Percentiles rank a stretch among this genome's conserved stretches.
Conservation (phyloP, 2,113 vertebrate genomes). For the Colius striatus region DNA sequence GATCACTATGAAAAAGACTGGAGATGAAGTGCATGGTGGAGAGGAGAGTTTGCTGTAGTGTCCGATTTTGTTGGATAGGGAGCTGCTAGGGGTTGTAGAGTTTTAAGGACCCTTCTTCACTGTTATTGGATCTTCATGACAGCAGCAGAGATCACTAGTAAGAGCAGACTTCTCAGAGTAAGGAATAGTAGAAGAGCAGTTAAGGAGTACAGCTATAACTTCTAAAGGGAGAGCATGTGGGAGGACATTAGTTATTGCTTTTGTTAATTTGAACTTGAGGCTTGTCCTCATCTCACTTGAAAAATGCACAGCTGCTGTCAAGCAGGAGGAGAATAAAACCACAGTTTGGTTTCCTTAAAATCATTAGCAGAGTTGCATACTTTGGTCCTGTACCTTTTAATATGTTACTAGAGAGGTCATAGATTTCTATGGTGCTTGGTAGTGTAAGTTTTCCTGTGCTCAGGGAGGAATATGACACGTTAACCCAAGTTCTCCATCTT, state of each 20-base stretch:
- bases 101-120: background rate
- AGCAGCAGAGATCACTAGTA: background rate
- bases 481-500: background rate
- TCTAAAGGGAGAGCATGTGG: background rate
- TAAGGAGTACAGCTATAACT: background rate
- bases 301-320: background rate
- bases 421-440: background rate
- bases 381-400: background rate
- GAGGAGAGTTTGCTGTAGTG: background rate
- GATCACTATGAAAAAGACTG: background rate
- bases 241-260: background rate
- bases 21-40: background rate
- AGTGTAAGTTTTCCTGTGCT: background rate
- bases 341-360: background rate
- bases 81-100: background rate
- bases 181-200: background rate
- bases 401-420: background rate
- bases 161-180: background rate
- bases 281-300: slow-evolving; percentile 6
- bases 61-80: background rate
- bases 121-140: background rate
- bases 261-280: slow-evolving; percentile 21
- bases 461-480: background rate
- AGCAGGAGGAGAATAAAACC: background rate
- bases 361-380: background rate